Percentiles rank a stretch among this genome's conserved stretches.
These are phyloP conservation scores for Phortica magna DNA, from an alignment of 2,888 invertebrate species.

Conservation along the genomic window DNA sequence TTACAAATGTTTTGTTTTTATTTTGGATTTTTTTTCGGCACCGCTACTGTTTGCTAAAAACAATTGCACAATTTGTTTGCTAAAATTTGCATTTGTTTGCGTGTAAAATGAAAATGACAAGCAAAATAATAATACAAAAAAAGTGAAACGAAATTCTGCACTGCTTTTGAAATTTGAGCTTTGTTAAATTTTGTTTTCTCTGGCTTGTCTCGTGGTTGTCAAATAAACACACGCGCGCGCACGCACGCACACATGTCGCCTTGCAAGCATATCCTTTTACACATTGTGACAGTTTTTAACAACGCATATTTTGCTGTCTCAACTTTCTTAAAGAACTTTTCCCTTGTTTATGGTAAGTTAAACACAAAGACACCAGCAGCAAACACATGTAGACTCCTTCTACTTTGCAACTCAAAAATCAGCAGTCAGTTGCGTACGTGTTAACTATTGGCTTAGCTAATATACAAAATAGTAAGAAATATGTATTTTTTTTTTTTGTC, in stretches of 20 bases:
- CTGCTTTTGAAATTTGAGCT: constrained; percentile 39
- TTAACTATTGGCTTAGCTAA: too few species aligned
- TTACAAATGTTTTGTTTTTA: not conserved
- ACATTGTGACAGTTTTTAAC: constrained; percentile 48
- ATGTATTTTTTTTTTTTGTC: too few species aligned
- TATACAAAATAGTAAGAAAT: too few species aligned
- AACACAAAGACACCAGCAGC: too few species aligned
- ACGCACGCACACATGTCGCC: constrained; percentile 38
- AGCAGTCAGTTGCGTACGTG: too few species aligned
- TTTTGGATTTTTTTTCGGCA: not conserved
- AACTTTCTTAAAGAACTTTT: too few species aligned
- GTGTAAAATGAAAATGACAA: not conserved
- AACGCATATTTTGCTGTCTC: constrained; percentile 15
- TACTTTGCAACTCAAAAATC: too few species aligned
- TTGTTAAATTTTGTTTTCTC: constrained; percentile 40
- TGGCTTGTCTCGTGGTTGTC: constrained; percentile 53
- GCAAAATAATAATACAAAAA: constrained; percentile 3
- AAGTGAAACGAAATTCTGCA: not conserved
- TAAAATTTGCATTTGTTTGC: constrained; percentile 60
- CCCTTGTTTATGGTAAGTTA: too few species aligned
- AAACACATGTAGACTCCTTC: too few species aligned
- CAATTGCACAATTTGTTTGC: constrained; percentile 65
- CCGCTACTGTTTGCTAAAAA: constrained; percentile 42
- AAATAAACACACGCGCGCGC: constrained; percentile 24
- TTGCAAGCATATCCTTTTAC: constrained; percentile 37